Percentiles rank a stretch among this genome's conserved stretches.
Conservation (phyloP, 2,797 vertebrate genomes). For the Gymnocypris eckloni region DNA sequence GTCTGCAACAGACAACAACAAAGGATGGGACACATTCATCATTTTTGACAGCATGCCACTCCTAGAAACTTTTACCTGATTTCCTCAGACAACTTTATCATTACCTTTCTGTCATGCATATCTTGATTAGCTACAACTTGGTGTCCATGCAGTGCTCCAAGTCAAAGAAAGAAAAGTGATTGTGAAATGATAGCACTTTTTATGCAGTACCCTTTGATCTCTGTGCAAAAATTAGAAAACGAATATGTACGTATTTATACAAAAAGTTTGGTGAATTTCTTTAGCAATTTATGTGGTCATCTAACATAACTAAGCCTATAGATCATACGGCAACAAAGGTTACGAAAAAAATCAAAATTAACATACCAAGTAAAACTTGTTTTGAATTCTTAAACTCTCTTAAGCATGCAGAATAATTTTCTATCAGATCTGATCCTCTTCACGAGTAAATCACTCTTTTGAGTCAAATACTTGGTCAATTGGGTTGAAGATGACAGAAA, state of each 20-base stretch:
- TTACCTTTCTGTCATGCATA: not conserved
- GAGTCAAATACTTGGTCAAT: not conserved
- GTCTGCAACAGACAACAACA: conserved; percentile 70
- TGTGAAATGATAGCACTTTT: not conserved
- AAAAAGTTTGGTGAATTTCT: not conserved
- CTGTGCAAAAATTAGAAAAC: not conserved
- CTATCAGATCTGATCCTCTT: not conserved
- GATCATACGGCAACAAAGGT: not conserved
- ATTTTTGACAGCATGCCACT: conserved; percentile 70
- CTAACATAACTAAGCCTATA: not conserved
- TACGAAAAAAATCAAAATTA: not conserved
- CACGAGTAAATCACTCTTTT: not conserved
- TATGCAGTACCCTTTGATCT: not conserved
- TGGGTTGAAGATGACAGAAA: not conserved
- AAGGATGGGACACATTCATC: conserved; percentile 75
- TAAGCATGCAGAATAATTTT: not conserved
- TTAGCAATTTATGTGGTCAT: not conserved
- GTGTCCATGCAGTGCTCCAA: not conserved
- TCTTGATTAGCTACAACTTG: not conserved
- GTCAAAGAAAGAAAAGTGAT: not conserved
- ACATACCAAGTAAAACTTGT: not conserved
- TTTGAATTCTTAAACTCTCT: too few relatives aligned
- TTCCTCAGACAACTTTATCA: conserved; percentile 27
- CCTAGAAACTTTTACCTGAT: conserved; percentile 50
- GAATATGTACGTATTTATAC: not conserved